phyloP scores from a whole-genome alignment of 2,888 invertebrate genomes.

The Stenodera caucasica region DNA sequence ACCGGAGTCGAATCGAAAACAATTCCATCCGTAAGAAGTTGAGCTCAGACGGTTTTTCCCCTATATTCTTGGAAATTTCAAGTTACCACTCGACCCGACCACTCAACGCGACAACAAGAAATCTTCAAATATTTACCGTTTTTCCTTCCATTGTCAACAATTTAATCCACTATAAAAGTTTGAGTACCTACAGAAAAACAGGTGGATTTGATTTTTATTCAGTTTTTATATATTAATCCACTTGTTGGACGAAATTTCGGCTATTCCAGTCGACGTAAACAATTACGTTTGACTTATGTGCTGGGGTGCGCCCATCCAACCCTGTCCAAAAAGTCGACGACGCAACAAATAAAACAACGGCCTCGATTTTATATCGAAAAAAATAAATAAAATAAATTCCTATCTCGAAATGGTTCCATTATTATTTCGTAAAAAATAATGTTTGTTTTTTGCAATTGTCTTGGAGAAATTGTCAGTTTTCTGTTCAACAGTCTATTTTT shows the following conservation, averaged over 20 bases:
- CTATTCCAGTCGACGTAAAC: constrained; percentile 8
- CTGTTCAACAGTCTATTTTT: constrained; percentile 33
- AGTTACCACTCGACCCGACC: neutral
- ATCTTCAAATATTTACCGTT: constrained; percentile 1
- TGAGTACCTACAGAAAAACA: neutral
- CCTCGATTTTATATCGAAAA: too few species aligned
- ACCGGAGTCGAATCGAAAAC: neutral
- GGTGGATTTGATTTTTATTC: too few species aligned
- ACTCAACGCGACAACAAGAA: neutral
- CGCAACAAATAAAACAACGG: too few species aligned
- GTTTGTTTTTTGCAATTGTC: too few species aligned
- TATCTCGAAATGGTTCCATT: too few species aligned
- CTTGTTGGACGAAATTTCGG: constrained; percentile 13
- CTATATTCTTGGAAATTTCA: neutral
- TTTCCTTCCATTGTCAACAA: neutral
- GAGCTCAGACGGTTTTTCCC: neutral
- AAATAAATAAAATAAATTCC: too few species aligned
- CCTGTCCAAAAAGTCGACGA: too few species aligned
- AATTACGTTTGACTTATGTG: constrained; percentile 17
- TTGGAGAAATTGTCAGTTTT: constrained; percentile 33
- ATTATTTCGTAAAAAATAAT: too few species aligned
- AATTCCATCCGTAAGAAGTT: neutral
- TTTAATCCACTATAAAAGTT: neutral
- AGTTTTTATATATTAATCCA: too few species aligned
- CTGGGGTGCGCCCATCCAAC: neutral